phyloP scores from a whole-genome alignment of 2,888 invertebrate species.

The Isoperla grammatica region DNA sequence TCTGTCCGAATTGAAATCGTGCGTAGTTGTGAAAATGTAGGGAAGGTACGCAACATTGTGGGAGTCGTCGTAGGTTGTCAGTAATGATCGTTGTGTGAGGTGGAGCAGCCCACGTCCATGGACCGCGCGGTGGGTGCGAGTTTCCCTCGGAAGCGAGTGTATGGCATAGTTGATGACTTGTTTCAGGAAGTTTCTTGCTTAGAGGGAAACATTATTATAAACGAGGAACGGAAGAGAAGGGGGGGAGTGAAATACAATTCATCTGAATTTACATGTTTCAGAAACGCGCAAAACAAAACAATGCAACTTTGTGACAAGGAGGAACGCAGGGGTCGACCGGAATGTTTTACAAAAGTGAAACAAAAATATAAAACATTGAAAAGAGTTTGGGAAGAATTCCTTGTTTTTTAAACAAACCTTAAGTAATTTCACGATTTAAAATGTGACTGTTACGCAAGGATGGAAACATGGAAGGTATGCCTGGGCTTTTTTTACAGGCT shows the following conservation, averaged over 20 bases:
- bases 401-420: too few relatives aligned
- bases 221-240: constrained; percentile 23
- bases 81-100: too few relatives aligned
- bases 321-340: not conserved
- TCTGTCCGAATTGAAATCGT: too few relatives aligned
- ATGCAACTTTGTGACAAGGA: not conserved
- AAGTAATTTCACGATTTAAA: too few relatives aligned
- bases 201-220: constrained; percentile 21
- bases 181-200: constrained; percentile 18
- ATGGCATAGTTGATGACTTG: constrained; percentile 15
- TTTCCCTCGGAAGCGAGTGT: constrained; percentile 6
- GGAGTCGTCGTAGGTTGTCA: too few relatives aligned
- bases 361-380: too few relatives aligned
- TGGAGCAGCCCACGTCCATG: not conserved
- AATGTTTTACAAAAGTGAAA: constrained; percentile 21
- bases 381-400: too few relatives aligned
- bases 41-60: too few relatives aligned
- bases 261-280: constrained; percentile 18
- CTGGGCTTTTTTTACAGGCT: too few relatives aligned
- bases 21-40: too few relatives aligned
- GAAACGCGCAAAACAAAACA: constrained; percentile 7
- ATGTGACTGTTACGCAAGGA: too few relatives aligned
- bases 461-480: too few relatives aligned
- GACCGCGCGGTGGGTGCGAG: not conserved
- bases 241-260: constrained; percentile 22